These are phyloP conservation scores for Lasioglossum oenotherae DNA, from an alignment of 2,888 invertebrate genomes.

Conservation along the genomic window DNA sequence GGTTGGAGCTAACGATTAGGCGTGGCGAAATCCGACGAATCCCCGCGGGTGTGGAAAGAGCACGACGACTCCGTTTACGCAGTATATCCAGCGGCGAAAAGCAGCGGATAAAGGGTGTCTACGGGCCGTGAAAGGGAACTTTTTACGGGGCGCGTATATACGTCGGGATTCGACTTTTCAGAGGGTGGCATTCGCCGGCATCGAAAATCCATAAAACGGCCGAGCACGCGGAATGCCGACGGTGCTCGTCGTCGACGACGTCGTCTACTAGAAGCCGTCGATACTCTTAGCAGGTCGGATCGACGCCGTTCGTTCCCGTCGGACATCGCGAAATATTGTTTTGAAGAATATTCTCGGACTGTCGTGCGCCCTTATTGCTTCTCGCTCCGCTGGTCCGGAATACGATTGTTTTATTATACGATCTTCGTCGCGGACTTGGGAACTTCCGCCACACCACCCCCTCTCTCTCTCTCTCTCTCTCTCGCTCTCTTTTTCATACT, in stretches of 20 bases:
- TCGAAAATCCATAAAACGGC: slow-evolving; percentile 69
- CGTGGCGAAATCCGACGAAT: neutral
- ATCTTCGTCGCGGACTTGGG: slow-evolving; percentile 70
- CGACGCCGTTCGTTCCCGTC: slow-evolving; percentile 45
- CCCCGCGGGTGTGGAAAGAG: slow-evolving; percentile 1
- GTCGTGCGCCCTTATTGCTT: slow-evolving; percentile 68
- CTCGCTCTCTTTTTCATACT: neutral
- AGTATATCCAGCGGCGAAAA: slow-evolving; percentile 42
- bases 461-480: neutral
- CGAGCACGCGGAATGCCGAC: slow-evolving; percentile 47
- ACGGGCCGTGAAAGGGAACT: slow-evolving; percentile 61
- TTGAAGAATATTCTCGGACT: slow-evolving; percentile 67
- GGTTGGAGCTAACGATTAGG: slow-evolving; percentile 3
- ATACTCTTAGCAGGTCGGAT: slow-evolving; percentile 53
- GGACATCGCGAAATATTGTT: slow-evolving; percentile 72
- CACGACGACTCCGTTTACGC: slow-evolving; percentile 39
- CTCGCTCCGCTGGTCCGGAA: slow-evolving; percentile 74
- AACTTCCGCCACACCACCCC: slow-evolving; percentile 42
- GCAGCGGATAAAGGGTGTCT: slow-evolving; percentile 58
- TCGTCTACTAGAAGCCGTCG: slow-evolving; percentile 47
- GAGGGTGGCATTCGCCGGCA: slow-evolving; percentile 53
- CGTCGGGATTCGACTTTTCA: slow-evolving; percentile 60
- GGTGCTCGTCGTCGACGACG: slow-evolving; percentile 32
- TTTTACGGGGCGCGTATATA: slow-evolving; percentile 41
- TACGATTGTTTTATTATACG: slow-evolving; percentile 81